phyloP scores from a whole-genome alignment of 2,113 vertebrate genomes.

The Vicugna pacos region DNA sequence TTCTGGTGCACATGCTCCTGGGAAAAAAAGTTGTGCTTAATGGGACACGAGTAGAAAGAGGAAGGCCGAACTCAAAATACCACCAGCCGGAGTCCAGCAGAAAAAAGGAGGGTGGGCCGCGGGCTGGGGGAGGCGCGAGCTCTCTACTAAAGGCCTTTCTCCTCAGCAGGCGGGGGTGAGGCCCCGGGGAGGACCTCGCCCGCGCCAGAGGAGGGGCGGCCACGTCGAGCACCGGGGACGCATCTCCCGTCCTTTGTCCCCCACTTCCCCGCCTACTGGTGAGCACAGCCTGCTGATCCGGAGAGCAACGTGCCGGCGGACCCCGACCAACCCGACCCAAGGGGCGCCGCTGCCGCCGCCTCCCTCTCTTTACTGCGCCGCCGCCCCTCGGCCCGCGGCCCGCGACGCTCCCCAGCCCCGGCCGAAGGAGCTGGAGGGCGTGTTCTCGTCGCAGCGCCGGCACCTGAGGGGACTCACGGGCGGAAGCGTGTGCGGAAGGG shows the following conservation, averaged over 20 bases:
- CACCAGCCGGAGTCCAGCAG: background rate
- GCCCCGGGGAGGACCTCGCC: too few relatives aligned
- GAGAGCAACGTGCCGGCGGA: fast-evolving
- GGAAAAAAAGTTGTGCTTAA: too few relatives aligned
- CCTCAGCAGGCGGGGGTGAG: background rate
- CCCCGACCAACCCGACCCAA: fast-evolving
- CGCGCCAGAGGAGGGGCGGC: background rate
- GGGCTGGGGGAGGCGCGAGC: background rate
- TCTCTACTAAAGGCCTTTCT: background rate
- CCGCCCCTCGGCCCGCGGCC: background rate
- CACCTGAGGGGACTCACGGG: background rate
- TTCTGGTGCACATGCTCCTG: background rate
- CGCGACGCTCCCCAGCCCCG: background rate
- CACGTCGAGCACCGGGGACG: background rate
- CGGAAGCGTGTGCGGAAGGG: background rate
- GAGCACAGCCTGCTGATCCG: background rate
- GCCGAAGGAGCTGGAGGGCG: background rate
- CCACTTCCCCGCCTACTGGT: fast-evolving
- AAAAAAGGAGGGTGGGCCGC: background rate
- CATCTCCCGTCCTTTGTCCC: background rate
- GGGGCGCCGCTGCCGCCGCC: background rate
- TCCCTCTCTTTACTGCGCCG: background rate
- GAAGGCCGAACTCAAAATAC: too few relatives aligned
- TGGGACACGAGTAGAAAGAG: fast-evolving
- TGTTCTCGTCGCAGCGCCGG: background rate